Conservation (phyloP, 1,140 invertebrate genomes). For the Globodera rostochiensis region DNA sequence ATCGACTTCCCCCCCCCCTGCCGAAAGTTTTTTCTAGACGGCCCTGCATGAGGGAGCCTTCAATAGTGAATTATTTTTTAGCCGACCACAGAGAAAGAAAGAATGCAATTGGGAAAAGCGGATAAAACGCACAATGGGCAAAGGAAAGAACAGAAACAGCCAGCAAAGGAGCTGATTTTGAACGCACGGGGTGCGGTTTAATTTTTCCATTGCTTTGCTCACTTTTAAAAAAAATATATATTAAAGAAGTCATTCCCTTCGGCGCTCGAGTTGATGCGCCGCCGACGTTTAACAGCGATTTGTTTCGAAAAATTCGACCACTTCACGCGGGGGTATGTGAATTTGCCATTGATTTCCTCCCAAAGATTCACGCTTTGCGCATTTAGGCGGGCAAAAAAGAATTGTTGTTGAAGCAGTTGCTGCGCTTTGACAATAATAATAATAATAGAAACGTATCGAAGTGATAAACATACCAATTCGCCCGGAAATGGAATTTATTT, state of each 20-base stretch:
- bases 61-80: neutral
- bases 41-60: too few species aligned
- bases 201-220: conserved; percentile 8
- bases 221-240: neutral
- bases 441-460: too few species aligned
- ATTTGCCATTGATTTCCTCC: neutral
- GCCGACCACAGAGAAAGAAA: neutral
- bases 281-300: conserved; percentile 26
- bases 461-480: neutral
- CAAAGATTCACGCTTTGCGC: neutral
- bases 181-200: conserved; percentile 34
- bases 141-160: neutral
- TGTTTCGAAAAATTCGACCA: conserved; percentile 28
- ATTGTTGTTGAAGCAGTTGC: conserved; percentile 25
- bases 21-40: too few species aligned
- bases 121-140: conserved; percentile 30
- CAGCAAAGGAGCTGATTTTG: conserved; percentile 31
- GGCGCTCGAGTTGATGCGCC: conserved; percentile 41
- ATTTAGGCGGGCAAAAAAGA: conserved; percentile 37
- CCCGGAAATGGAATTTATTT: neutral
- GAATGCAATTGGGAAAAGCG: conserved; percentile 26
- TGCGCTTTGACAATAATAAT: neutral
- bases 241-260: conserved; percentile 41
- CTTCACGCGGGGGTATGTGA: conserved; percentile 19
- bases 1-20: too few species aligned